Conservation (phyloP, 1,140 invertebrate species). For the Calliphora vicina region DNA sequence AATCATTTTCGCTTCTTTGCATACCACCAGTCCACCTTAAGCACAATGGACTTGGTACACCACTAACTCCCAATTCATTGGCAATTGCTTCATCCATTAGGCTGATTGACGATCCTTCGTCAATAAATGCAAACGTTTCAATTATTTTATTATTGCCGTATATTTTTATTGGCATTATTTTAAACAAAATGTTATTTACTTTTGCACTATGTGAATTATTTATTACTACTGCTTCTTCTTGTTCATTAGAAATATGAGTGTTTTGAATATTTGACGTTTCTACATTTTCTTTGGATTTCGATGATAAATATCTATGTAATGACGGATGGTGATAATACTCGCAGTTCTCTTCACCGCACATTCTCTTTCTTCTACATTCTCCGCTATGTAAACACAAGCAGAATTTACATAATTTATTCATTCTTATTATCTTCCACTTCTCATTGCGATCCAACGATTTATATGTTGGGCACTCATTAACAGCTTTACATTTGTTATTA, state of each 20-base stretch:
- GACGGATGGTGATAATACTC: neutral
- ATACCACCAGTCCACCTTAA: neutral
- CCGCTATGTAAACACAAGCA: neutral
- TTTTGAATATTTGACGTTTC: neutral
- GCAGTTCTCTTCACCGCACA: neutral
- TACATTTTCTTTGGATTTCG: neutral
- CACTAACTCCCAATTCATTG: neutral
- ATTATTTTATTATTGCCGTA: constrained; percentile 18
- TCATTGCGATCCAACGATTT: neutral
- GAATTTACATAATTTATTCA: neutral
- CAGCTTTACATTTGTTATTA: neutral
- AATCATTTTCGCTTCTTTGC: neutral
- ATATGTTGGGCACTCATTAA: neutral
- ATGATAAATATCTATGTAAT: neutral
- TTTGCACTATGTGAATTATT: neutral
- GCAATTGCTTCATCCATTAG: constrained; percentile 4
- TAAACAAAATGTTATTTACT: constrained; percentile 1
- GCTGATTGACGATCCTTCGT: neutral
- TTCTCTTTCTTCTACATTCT: neutral
- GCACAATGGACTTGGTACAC: neutral
- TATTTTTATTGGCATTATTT: constrained; percentile 21
- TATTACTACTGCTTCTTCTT: neutral
- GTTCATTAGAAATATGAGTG: too few relatives aligned
- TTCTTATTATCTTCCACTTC: neutral
- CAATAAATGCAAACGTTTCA: constrained; percentile 12